phyloP scores from a whole-genome alignment of 2,113 vertebrate species.

The Tretioscincus oriximinensis region DNA sequence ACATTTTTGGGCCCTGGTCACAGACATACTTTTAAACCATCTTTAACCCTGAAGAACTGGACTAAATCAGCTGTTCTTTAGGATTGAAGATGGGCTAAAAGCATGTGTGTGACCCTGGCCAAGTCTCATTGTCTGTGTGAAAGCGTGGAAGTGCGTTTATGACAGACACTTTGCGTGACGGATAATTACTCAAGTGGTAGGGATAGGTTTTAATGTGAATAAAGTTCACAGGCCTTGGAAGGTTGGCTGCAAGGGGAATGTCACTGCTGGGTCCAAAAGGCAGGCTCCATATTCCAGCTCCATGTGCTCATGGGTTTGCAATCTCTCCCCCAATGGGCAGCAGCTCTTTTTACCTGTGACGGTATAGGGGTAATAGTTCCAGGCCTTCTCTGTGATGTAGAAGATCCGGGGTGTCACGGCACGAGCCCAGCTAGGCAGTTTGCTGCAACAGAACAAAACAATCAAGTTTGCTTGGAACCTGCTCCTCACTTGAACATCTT shows the following conservation, averaged over 20 bases:
- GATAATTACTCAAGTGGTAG: too few species aligned
- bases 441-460: conserved; percentile 52
- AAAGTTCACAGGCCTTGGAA: not conserved
- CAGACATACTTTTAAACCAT: too few species aligned
- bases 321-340: not conserved
- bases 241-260: not conserved
- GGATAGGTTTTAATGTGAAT: too few species aligned
- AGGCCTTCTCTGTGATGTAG: conserved; percentile 77
- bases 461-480: too few species aligned
- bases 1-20: not conserved
- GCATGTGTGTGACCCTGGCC: too few species aligned
- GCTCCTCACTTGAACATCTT: too few species aligned
- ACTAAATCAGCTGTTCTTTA: too few species aligned
- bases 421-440: conserved; percentile 75
- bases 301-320: not conserved
- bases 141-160: too few species aligned
- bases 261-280: not conserved
- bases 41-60: not conserved
- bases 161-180: too few species aligned
- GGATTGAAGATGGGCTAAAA: too few species aligned
- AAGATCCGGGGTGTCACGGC: conserved; percentile 75
- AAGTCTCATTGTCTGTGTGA: too few species aligned
- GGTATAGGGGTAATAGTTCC: conserved; percentile 80
- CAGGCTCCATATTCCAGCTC: too few species aligned
- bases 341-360: conserved; percentile 68